Evolutionary conservation across 2,888 invertebrate species (phyloP).

Genomic region (Geophilus truncorum): DNA sequence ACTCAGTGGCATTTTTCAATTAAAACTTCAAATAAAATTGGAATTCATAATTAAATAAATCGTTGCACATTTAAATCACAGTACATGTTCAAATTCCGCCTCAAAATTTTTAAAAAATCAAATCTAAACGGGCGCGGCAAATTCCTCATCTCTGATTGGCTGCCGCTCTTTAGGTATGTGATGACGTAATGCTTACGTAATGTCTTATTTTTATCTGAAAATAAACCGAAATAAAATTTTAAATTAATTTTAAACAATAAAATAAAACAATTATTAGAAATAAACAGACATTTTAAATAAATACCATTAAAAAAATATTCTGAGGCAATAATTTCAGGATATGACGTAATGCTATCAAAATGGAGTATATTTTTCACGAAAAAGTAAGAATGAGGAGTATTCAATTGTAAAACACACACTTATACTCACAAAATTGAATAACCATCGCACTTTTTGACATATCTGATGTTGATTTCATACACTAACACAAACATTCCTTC

Average conservation of each 20-base stretch:
- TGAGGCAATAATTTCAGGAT: constrained; percentile 27
- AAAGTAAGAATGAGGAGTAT: constrained; percentile 2
- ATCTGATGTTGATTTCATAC: neutral
- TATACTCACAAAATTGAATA: neutral
- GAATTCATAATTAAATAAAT: neutral
- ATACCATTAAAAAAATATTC: too few species aligned
- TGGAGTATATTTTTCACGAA: constrained; percentile 27
- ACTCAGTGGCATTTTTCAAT: constrained; percentile 37
- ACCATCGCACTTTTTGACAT: neutral
- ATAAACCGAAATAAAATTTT: neutral
- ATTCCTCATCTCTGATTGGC: neutral
- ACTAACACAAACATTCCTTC: neutral
- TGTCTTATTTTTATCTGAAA: too few species aligned
- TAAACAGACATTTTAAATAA: neutral
- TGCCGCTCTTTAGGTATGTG: neutral
- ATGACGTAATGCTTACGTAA: too few species aligned
- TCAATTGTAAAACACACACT: neutral
- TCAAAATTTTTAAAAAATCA: neutral
- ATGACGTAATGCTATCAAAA: constrained; percentile 30
- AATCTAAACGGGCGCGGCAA: neutral
- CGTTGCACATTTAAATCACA: neutral
- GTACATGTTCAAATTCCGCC: neutral
- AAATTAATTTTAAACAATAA: too few species aligned
- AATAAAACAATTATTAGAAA: too few species aligned
- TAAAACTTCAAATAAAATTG: too few species aligned